Evolutionary conservation across 1,140 invertebrate species (phyloP).

Genomic region (Limonius californicus): DNA sequence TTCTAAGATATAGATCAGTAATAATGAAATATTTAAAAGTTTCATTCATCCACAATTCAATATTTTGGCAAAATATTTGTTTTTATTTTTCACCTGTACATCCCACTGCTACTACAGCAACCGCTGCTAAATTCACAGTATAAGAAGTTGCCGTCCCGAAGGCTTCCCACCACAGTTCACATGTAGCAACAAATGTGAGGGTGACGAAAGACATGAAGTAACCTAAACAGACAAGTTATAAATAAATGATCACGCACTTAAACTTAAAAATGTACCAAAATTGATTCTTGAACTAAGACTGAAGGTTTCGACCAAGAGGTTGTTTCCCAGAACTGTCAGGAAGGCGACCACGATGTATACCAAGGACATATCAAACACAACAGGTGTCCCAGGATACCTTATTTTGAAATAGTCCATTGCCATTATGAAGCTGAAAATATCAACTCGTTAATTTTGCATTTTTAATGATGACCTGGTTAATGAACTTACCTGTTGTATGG

Average conservation of each 20-base stretch:
- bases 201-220: slow-evolving; percentile 79
- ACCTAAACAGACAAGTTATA: slow-evolving; percentile 52
- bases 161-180: slow-evolving; percentile 79
- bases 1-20: too few species aligned
- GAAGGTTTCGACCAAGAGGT: slow-evolving; percentile 78
- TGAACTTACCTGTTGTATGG: slow-evolving; percentile 90
- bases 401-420: slow-evolving; percentile 86
- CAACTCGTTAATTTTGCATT: too few species aligned
- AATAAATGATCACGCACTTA: background rate
- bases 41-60: too few species aligned
- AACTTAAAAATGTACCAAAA: too few species aligned
- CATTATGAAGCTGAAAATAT: slow-evolving; percentile 74
- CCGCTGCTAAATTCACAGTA: slow-evolving; percentile 75
- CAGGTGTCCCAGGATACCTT: slow-evolving; percentile 75
- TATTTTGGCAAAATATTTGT: too few species aligned
- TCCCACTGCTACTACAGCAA: slow-evolving; percentile 80
- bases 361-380: slow-evolving; percentile 88
- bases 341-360: slow-evolving; percentile 86
- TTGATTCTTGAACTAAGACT: slow-evolving; percentile 78
- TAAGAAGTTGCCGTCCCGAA: slow-evolving; percentile 71
- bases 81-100: slow-evolving; percentile 69
- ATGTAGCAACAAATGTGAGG: slow-evolving; percentile 76
- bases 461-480: too few species aligned
- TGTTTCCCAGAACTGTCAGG: slow-evolving; percentile 80
- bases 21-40: too few species aligned